phyloP scores from a whole-genome alignment of 2,888 invertebrate genomes.

The Muscina levida region DNA sequence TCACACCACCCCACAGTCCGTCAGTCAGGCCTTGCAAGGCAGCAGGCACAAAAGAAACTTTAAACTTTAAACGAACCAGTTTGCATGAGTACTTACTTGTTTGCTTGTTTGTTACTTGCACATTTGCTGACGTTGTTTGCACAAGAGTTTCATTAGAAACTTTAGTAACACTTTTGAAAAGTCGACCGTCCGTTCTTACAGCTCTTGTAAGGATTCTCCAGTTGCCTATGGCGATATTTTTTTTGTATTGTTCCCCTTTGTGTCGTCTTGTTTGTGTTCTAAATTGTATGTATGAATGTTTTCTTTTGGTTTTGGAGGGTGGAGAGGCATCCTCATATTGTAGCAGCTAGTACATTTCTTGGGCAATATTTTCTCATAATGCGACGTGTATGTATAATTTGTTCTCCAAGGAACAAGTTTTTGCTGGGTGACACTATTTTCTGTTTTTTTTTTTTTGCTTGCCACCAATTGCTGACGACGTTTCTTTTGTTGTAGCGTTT shows the following conservation, averaged over 20 bases:
- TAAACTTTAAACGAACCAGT: too few relatives aligned
- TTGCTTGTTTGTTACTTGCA: neutral
- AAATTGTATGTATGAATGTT: conserved; percentile 47
- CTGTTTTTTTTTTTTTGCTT: neutral
- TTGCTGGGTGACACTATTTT: conserved; percentile 7
- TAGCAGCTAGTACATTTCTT: conserved; percentile 32
- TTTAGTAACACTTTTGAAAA: conserved; percentile 8
- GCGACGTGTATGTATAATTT: conserved; percentile 17
- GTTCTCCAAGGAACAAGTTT: conserved; percentile 31
- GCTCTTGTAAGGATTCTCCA: neutral
- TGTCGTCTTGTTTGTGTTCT: conserved; percentile 41
- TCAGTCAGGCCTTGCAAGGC: conserved; percentile 47
- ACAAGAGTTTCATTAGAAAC: conserved; percentile 24
- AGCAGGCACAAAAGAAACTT: too few relatives aligned
- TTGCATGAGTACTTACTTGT: conserved; percentile 46
- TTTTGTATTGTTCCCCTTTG: conserved; percentile 26
- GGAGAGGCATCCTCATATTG: neutral
- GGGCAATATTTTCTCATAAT: conserved; percentile 38
- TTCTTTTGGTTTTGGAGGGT: neutral
- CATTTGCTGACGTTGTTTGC: conserved; percentile 41
- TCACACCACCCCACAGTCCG: conserved; percentile 6
- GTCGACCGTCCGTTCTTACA: neutral
- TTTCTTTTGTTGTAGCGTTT: neutral
- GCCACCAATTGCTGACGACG: neutral
- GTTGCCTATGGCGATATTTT: conserved; percentile 11